A percentile compares a stretch with the other conserved stretches of the same genome.
Evolutionary conservation across 2,113 vertebrate species (phyloP).

Genomic region (Scomber japonicus): DNA sequence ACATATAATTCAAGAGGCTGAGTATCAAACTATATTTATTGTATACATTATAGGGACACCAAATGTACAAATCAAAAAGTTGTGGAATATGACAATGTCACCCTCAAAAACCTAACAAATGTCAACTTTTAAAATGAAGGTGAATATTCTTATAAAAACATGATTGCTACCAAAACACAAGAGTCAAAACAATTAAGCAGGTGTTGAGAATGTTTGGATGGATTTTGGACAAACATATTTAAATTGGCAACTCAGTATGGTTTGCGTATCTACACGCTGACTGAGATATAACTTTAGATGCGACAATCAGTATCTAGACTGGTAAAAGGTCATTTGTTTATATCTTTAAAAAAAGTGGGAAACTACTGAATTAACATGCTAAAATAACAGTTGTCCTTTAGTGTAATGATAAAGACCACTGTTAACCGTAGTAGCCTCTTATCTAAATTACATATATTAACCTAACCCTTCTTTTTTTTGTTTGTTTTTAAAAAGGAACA

Average conservation of each 20-base stretch:
- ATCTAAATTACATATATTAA: constrained; percentile 38
- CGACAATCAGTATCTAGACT: constrained; percentile 4
- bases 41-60: constrained; percentile 84
- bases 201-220: constrained; percentile 28
- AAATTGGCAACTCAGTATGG: constrained; percentile 53
- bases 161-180: constrained; percentile 41
- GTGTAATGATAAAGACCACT: constrained; percentile 26
- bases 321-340: constrained; percentile 12
- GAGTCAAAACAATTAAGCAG: constrained; percentile 23
- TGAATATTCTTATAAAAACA: constrained; percentile 11
- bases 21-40: constrained; percentile 88
- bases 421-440: constrained; percentile 3
- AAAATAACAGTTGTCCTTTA: constrained; percentile 1
- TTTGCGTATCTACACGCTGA: constrained; percentile 27
- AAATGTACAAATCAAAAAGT: constrained; percentile 66
- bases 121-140: constrained; percentile 26
- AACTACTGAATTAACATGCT: constrained; percentile 18
- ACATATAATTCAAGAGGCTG: constrained; percentile 52
- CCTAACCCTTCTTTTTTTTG: constrained; percentile 26
- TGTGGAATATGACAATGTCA: constrained; percentile 28
- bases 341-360: constrained; percentile 6
- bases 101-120: constrained; percentile 32
- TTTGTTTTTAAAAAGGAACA: constrained; percentile 17
- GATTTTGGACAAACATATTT: constrained; percentile 39
- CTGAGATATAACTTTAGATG: constrained; percentile 35